phyloP scores from a whole-genome alignment of 2,113 vertebrate genomes.

The Neogobius melanostomus region DNA sequence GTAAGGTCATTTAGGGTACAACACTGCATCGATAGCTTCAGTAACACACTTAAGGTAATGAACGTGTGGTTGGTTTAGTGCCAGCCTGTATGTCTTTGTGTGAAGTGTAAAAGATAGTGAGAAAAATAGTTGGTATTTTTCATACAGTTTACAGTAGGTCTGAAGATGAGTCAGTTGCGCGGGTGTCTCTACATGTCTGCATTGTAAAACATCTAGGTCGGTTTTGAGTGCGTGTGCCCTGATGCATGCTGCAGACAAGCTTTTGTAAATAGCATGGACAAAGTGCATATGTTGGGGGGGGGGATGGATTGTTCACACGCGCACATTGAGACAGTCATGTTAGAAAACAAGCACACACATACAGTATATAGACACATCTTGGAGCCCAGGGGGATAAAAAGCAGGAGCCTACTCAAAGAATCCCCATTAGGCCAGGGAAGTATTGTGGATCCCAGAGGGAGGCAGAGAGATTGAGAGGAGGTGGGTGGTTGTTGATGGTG shows the following conservation, averaged over 20 bases:
- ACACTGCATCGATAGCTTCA: slow-evolving; percentile 34
- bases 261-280: slow-evolving; percentile 56
- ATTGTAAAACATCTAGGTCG: slow-evolving; percentile 69
- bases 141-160: slow-evolving; percentile 40
- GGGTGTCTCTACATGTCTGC: slow-evolving; percentile 26
- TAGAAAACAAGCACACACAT: slow-evolving; percentile 16
- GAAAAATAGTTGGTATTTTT: slow-evolving; percentile 30
- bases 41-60: slow-evolving; percentile 18
- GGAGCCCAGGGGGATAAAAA: slow-evolving; percentile 53
- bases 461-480: slow-evolving; percentile 24
- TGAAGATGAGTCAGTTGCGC: slow-evolving; percentile 51
- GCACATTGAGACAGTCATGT: slow-evolving; percentile 21
- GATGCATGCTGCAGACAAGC: slow-evolving; percentile 56
- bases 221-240: slow-evolving; percentile 54
- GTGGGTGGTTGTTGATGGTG: slow-evolving; percentile 45
- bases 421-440: slow-evolving; percentile 61
- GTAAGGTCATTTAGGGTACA: slow-evolving; percentile 36
- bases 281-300: slow-evolving; percentile 52
- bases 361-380: slow-evolving; percentile 22
- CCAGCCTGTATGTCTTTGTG: slow-evolving; percentile 10
- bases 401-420: slow-evolving; percentile 59
- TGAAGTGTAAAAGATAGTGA: slow-evolving; percentile 9
- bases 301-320: slow-evolving; percentile 12
- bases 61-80: not conserved
- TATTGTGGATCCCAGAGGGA: slow-evolving; percentile 45